Evolutionary conservation across 1,140 invertebrate genomes (phyloP).

Genomic region (Yoshiicerus persimilis): DNA sequence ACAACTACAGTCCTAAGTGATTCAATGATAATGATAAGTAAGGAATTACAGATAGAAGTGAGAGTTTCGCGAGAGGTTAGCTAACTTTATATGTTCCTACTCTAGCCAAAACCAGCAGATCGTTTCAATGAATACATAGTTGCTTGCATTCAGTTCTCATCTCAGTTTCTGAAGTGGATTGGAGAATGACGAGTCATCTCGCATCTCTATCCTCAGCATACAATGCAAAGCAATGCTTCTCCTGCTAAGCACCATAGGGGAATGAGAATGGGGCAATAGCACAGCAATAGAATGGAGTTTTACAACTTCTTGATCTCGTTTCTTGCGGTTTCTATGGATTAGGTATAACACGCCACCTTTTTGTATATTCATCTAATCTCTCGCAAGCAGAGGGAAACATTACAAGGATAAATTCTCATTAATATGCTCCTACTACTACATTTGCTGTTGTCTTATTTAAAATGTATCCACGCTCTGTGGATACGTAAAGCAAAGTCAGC

Average conservation of each 20-base stretch:
- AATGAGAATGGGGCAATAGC: background rate
- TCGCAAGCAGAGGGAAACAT: background rate
- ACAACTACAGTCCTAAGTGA: background rate
- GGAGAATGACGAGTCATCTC: background rate
- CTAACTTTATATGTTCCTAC: background rate
- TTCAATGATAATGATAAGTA: background rate
- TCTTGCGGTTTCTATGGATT: slow-evolving; percentile 40
- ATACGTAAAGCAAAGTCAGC: no score
- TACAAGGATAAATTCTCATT: background rate
- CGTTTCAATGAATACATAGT: background rate
- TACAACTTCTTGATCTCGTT: slow-evolving; percentile 28
- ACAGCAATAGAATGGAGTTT: slow-evolving; percentile 2
- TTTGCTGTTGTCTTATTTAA: background rate
- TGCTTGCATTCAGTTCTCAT: background rate
- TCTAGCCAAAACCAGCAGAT: background rate
- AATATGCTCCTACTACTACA: background rate
- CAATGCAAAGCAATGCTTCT: background rate
- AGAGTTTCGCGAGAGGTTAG: background rate
- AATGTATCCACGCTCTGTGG: no score
- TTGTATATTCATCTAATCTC: slow-evolving; percentile 35
- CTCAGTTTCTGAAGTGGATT: background rate
- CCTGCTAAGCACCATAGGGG: background rate
- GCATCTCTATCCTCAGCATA: background rate
- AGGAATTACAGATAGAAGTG: background rate
- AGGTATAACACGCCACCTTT: slow-evolving; percentile 44